Base-by-base conservation (phyloP, 2,797 vertebrate species). In the Crenichthys baileyi region DNA sequence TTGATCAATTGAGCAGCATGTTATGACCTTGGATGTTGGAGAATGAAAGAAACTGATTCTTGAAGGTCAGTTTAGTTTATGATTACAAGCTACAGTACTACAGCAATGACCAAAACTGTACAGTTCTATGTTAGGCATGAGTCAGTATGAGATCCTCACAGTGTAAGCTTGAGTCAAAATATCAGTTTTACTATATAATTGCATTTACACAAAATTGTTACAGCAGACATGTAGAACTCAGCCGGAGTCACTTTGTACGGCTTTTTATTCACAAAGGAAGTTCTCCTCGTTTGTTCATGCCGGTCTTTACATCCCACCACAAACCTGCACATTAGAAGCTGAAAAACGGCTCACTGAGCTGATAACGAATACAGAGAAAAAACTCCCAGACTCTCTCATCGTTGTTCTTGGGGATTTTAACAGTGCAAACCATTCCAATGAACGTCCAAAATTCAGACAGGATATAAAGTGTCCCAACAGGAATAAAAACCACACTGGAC, bases 71-170 rank as follows among this genome's bases (percentile, higher is more conserved):
- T 50, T n/a, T 73, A 46, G 48, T n/a, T 70, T 31, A 53, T 68
- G 61, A 65, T 74, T 83, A 9, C n/a, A 70, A 74, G 48, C 39
- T 70, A 51, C 39, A 8, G 24, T 55, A 18, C 60, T 31, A 44
- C 4, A 31, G 50, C 0, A 0, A 65, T 12, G 44, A 72, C n/a
- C 44, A 44, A 46, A 67, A 76, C 18, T 24, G 29, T 5, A 46
- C 5, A 7, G 18, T 53, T 53, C 51, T 53, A 16, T 53, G 1
- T 53, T 53, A 18, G 16, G 16, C 51, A 20, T 53, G 51, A 16
- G 51, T 6, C 50, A 15, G 50, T 51, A 51, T 36, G 26, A 36
- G 2, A 63, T 31, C 29, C 6, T 63, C 6, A 2, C n/a, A 16
- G 26, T 26, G 29, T 13, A 29, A 29, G 24, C 24, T 26, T 60